Conservation (phyloP, 1,140 invertebrate genomes). For the Cydia pomonella region DNA sequence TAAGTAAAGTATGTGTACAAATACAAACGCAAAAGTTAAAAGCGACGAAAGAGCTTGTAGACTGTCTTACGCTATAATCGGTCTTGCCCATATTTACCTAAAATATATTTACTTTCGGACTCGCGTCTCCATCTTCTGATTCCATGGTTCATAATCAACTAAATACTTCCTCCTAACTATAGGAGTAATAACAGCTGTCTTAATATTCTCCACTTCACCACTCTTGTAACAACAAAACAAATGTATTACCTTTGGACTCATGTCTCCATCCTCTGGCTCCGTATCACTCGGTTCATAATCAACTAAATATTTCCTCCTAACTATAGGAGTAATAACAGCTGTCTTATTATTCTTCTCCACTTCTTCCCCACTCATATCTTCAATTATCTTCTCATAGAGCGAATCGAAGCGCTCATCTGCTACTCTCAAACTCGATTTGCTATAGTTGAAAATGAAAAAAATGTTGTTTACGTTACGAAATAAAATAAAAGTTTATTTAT, state of each 20-base stretch:
- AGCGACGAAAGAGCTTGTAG: too few species aligned
- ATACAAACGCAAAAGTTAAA: too few species aligned
- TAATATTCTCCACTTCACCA: constrained; percentile 62
- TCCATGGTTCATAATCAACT: constrained; percentile 71
- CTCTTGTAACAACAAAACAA: too few species aligned
- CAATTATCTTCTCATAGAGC: constrained; percentile 59
- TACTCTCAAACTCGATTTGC: constrained; percentile 36
- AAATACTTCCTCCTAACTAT: constrained; percentile 60
- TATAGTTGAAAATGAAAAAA: too few species aligned
- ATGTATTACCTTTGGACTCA: constrained; percentile 39
- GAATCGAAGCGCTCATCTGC: constrained; percentile 69
- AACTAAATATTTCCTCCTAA: constrained; percentile 62
- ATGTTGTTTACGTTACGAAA: too few species aligned
- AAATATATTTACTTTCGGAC: constrained; percentile 34
- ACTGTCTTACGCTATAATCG: too few species aligned
- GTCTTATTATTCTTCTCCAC: constrained; percentile 66
- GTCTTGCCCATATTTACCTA: too few species aligned
- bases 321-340: constrained; percentile 67
- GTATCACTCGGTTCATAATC: constrained; percentile 71
- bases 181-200: constrained; percentile 71
- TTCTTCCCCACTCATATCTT: constrained; percentile 48
- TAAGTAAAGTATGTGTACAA: too few species aligned
- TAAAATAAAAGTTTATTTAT: too few species aligned
- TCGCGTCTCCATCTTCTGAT: constrained; percentile 46
- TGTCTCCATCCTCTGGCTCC: constrained; percentile 49